Percentiles rank a stretch among this genome's conserved stretches.
phyloP scores from a whole-genome alignment of 2,797 vertebrate species.

The Dicrostonyx torquatus region DNA sequence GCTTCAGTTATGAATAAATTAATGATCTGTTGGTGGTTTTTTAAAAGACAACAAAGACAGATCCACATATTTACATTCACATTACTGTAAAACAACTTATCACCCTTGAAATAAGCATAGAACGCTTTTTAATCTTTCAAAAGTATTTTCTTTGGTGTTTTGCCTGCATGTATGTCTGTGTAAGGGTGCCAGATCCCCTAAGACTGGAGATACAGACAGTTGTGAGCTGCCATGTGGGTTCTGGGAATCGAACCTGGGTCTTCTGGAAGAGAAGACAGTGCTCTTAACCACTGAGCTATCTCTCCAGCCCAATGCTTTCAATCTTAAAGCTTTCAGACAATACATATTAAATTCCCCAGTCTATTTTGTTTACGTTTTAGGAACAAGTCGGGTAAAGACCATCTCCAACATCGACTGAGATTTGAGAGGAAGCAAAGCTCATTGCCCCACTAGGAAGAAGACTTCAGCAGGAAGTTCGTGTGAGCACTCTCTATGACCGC shows the following conservation, averaged over 20 bases:
- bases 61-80: not conserved
- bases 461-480: not conserved
- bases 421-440: not conserved
- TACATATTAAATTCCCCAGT: not conserved
- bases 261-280: not conserved
- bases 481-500: not conserved
- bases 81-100: constrained; percentile 24
- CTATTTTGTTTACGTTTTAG: not conserved
- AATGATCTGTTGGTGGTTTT: not conserved
- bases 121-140: not conserved
- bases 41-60: not conserved
- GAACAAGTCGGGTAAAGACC: not conserved
- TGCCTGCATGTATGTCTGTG: not conserved
- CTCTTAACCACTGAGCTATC: not conserved
- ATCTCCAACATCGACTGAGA: not conserved
- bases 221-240: not conserved
- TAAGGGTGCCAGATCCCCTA: no score
- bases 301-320: not conserved
- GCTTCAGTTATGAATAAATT: constrained; percentile 16
- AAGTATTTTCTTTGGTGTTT: not conserved
- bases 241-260: not conserved
- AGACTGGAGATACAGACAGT: no score
- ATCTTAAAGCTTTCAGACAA: not conserved
- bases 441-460: not conserved
- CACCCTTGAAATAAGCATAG: not conserved